These are phyloP conservation scores for Etheostoma perlongum DNA, from an alignment of 2,797 vertebrate genomes.

Conservation along the genomic window DNA sequence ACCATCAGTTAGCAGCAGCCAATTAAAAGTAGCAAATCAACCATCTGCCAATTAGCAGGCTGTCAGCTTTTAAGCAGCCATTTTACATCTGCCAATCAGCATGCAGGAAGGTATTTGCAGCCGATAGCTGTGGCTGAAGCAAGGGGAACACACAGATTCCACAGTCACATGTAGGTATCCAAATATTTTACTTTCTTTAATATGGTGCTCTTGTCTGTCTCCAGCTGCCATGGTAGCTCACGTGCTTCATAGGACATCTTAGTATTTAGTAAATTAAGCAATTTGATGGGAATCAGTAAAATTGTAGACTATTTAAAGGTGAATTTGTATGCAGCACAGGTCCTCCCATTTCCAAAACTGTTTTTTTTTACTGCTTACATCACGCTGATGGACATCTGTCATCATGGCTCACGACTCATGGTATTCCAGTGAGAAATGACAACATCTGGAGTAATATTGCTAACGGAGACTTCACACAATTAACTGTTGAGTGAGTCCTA, in stretches of 20 bases:
- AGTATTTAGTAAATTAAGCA: not conserved
- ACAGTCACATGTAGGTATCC: not conserved
- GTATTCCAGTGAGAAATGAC: not conserved
- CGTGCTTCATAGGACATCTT: not conserved
- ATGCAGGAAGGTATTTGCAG: conserved; percentile 1
- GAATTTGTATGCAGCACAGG: not conserved
- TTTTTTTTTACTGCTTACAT: not conserved
- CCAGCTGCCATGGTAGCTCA: conserved; percentile 1
- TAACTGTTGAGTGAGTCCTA: not conserved
- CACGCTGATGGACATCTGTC: not conserved
- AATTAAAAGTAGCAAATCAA: conserved; percentile 55
- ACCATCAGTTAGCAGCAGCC: conserved; percentile 38
- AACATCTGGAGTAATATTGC: not conserved
- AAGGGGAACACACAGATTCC: not conserved
- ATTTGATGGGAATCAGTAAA: not conserved
- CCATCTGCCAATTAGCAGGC: conserved; percentile 48
- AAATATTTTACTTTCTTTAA: too few relatives aligned
- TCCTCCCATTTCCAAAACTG: not conserved
- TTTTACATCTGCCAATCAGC: conserved; percentile 31
- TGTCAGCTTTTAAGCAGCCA: conserved; percentile 38
- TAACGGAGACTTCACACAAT: not conserved
- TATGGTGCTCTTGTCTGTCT: too few relatives aligned
- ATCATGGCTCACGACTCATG: too few relatives aligned
- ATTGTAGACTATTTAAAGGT: too few relatives aligned
- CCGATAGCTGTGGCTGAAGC: not conserved